A percentile compares a stretch with the other conserved stretches of the same genome.
Conservation (phyloP, 2,888 invertebrate species). For the Microplitis manilae region DNA sequence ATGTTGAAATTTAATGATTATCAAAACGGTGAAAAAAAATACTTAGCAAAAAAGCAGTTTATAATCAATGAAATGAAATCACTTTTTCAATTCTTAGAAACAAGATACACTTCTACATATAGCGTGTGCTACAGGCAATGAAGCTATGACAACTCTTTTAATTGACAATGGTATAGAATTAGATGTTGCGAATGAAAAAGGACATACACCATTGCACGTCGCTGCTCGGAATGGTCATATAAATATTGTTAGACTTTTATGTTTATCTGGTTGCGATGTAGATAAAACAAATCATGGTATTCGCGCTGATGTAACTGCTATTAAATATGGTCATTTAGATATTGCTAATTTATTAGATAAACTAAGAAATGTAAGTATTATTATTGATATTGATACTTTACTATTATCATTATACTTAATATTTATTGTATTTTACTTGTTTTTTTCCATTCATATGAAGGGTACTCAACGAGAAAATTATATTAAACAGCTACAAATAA, state of each 20-base stretch:
- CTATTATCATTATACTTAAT: too few species aligned
- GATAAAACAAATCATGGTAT: slow-evolving; percentile 80
- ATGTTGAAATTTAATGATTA: slow-evolving; percentile 43
- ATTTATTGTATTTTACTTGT: not conserved
- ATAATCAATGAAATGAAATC: not conserved
- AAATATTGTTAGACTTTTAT: slow-evolving; percentile 79
- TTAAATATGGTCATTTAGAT: slow-evolving; percentile 81
- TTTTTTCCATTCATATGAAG: slow-evolving; percentile 48
- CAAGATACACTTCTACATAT: slow-evolving; percentile 78
- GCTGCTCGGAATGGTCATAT: slow-evolving; percentile 82
- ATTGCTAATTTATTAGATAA: slow-evolving; percentile 80
- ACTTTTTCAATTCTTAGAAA: slow-evolving; percentile 69
- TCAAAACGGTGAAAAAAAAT: too few species aligned
- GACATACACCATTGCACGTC: slow-evolving; percentile 79
- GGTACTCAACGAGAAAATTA: slow-evolving; percentile 72
- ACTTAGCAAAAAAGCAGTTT: too few species aligned
- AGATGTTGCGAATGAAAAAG: slow-evolving; percentile 77
- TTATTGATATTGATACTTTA: not conserved
- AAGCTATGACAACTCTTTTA: slow-evolving; percentile 64
- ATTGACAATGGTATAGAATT: slow-evolving; percentile 71
- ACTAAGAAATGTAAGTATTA: slow-evolving; percentile 75
- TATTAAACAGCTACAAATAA: slow-evolving; percentile 78
- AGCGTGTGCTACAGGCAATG: slow-evolving; percentile 72
- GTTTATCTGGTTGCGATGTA: slow-evolving; percentile 81
- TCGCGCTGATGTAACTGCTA: slow-evolving; percentile 83